Evolutionary conservation across 2,113 vertebrate species (phyloP), one percentile per base, ranked within the genome.

Genomic region (Spermophilus dauricus): DNA sequence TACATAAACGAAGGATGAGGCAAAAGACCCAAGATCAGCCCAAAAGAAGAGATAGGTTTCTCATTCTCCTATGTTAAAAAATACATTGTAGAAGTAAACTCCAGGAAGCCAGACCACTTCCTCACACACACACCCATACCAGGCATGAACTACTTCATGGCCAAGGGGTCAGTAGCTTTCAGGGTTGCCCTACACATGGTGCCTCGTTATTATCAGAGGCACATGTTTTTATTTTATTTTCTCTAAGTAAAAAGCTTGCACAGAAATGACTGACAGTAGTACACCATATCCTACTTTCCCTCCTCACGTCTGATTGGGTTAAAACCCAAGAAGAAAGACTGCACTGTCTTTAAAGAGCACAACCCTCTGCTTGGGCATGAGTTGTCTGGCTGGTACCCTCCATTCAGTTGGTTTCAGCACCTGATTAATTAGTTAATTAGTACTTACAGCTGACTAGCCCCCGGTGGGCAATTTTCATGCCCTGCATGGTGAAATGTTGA

Each of bases 1-100:
- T 98, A 99, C 98, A 99, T 99, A 98, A 98, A 98, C 85, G 97
- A 98, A 97, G 96, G 98, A 98, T 98, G 97, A 96, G 96, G 95
- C 93, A 94, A 93, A 94, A 96, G 77, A 91, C 48, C 78, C 67
- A 67, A 69, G 51, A 95, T 87, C 78, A 75, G 32, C 53, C 58
- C 80, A 61, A 75, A 96, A 89, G 18, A 81, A 86, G 67, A 97
- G 96, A 94, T 70, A 93, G 37, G 32, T 94, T 92, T 94, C 58
- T 97, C 89, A 91, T 97, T 91, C 89, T 87, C 37, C 75, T 83
- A 18, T 48, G n/a, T 96, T 75, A 83, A 96, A 97, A 91, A 72
- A 93, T 24, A 76, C 30, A 83, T 32, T 76, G 30, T 76, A 75
- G 89, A 93, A 70, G 77, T 93, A 91, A 96, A 77, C 53, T 90